Evolutionary conservation across 2,113 vertebrate genomes (phyloP).

Genomic region (Trogon surrucura): DNA sequence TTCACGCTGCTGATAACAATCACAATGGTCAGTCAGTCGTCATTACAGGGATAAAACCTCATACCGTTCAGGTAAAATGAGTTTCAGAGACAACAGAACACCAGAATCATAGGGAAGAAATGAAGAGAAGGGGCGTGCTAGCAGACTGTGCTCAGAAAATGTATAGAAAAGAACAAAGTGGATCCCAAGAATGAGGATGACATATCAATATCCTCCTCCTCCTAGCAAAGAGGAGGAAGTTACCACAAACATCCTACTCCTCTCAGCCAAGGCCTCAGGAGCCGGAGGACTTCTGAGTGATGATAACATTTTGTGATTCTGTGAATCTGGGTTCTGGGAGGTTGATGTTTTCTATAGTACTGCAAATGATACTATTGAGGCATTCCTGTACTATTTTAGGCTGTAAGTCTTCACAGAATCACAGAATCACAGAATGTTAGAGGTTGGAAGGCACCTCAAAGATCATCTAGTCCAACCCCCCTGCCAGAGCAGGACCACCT

Average conservation of each 20-base stretch:
- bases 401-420: too few species aligned
- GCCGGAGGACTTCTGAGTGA: not conserved
- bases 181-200: not conserved
- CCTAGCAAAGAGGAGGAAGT: not conserved
- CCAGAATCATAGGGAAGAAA: not conserved
- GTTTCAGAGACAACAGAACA: not conserved
- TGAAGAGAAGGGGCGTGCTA: fast-evolving
- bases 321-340: not conserved
- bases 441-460: too few species aligned
- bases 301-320: not conserved
- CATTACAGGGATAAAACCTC: not conserved
- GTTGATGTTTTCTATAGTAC: fast-evolving
- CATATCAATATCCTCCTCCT: not conserved
- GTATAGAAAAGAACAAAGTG: not conserved
- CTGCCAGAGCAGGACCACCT: too few species aligned
- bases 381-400: not conserved
- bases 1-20: not conserved
- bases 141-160: not conserved
- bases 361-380: not conserved
- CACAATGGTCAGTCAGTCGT: not conserved
- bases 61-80: not conserved
- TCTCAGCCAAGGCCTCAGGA: not conserved
- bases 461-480: too few species aligned
- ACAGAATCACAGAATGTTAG: too few species aligned
- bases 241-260: not conserved